A percentile compares a stretch with the other conserved stretches of the same genome.
Conservation (phyloP, 2,797 vertebrate species). For the Coccyzus lansbergi region DNA sequence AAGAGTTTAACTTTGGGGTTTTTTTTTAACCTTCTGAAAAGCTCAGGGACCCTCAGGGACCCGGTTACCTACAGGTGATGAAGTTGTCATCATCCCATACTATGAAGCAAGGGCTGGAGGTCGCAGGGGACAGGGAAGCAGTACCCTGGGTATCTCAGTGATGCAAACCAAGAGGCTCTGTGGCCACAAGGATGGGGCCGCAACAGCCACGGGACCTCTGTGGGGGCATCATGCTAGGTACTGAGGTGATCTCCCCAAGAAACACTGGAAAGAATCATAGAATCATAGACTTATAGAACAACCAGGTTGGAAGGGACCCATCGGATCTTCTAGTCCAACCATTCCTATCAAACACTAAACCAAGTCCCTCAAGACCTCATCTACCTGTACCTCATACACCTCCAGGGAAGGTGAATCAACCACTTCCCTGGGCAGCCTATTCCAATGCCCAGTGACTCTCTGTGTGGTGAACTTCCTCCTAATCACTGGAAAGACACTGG, state of each 20-base stretch:
- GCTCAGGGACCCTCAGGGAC: accelerated
- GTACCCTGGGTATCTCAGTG: background rate
- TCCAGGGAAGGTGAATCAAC: too few species aligned
- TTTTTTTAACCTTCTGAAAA: background rate
- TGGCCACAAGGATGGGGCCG: background rate
- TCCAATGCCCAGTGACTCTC: too few species aligned
- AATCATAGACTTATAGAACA: too few species aligned
- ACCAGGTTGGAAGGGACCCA: too few species aligned
- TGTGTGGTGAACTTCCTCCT: too few species aligned
- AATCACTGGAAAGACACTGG: background rate
- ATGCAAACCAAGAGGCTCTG: accelerated
- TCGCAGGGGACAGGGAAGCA: accelerated
- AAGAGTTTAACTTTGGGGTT: background rate
- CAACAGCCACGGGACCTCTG: accelerated
- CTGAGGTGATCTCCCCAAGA: background rate
- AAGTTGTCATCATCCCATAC: accelerated
- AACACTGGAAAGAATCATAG: background rate
- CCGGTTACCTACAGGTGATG: accelerated
- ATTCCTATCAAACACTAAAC: too few species aligned
- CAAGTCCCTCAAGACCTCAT: too few species aligned
- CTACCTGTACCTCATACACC: too few species aligned
- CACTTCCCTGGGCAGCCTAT: too few species aligned
- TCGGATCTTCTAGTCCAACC: too few species aligned
- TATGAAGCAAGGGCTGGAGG: background rate
- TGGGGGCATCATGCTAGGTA: background rate